Evolutionary conservation across 1,140 invertebrate species (phyloP), one percentile per base, ranked within the genome.

Genomic region (Pseudomyrmex gracilis): DNA sequence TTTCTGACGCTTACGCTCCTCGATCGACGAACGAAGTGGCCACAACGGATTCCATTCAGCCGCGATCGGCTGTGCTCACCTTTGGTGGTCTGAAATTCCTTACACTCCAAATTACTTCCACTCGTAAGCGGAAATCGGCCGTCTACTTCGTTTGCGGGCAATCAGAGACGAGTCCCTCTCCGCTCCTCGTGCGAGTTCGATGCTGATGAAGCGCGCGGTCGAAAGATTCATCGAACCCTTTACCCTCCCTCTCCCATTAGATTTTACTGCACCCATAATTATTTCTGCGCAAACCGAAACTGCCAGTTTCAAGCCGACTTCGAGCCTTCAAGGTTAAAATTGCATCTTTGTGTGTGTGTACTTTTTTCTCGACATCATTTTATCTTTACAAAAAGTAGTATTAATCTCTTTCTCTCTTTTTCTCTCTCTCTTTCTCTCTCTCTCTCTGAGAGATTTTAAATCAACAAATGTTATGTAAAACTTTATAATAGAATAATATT

Each of bases 71-170:
- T 67, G 82, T 90, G 87, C 84, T 85, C 91, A 91, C 90, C 91
- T 86, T 92, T 90, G 93, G 92, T 93, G 93, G 93, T 93, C 92
- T 89, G 74, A 89, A 91, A 93, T 92, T 91, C 91, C 90, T 89
- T 89, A 85, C 89, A 89, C 90, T 90, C 83, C 73, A 92, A 92
- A 90, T 92, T 91, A 83, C 88, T 90, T 87, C 89, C 87, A 90
- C 89, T 88, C 84, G 85, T 85, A 90, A 92, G 91, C 91, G 90
- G 91, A 92, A 91, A 92, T 90, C 90, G 84, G 83, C 84, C 73
- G 85, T 60, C 83, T 77, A 76, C 77, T 83, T 87, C 84, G 73
- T 86, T 83, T 76, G 71, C 80, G 74, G 73, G 85, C 80, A 90
- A 91, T 91, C 90, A 90, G 83, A 73, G 83, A 60, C 64, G 34